A percentile compares a stretch with the other conserved stretches of the same genome.
These are phyloP conservation scores for Arion vulgaris DNA, from an alignment of 1,140 invertebrate genomes.

Conservation along the genomic window DNA sequence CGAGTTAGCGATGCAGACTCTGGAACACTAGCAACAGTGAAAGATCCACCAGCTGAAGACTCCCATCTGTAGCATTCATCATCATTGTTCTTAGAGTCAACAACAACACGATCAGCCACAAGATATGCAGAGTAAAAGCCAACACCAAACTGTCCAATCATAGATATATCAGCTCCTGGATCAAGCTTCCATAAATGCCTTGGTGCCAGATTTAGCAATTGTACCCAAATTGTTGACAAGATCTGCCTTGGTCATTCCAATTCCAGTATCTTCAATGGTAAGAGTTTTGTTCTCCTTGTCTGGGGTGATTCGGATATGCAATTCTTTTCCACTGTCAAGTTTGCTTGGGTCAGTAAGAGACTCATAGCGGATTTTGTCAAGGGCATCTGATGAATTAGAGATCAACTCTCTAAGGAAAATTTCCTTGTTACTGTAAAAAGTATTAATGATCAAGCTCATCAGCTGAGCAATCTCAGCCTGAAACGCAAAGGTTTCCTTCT, in stretches of 20 bases:
- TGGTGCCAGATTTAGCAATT: slow-evolving; percentile 96
- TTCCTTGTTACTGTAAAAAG: slow-evolving; percentile 99
- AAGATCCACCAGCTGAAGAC: slow-evolving; percentile 92
- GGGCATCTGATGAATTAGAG: slow-evolving; percentile 88
- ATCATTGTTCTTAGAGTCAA: slow-evolving; percentile 95
- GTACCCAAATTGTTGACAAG: slow-evolving; percentile 96
- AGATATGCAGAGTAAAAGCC: slow-evolving; percentile 99
- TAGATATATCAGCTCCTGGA: slow-evolving; percentile 94
- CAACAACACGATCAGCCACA: slow-evolving; percentile 93
- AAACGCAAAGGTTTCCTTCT: slow-evolving; percentile 82
- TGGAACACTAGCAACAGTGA: slow-evolving; percentile 90
- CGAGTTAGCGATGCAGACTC: slow-evolving; percentile 88
- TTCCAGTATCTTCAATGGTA: slow-evolving; percentile 93
- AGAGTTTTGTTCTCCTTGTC: slow-evolving; percentile 91
- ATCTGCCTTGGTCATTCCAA: slow-evolving; percentile 97
- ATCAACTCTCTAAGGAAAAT: slow-evolving; percentile 98
- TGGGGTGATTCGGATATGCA: slow-evolving; percentile 92
- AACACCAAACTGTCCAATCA: slow-evolving; percentile 98
- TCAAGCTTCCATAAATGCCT: slow-evolving; percentile 97
- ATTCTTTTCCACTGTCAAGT: slow-evolving; percentile 88
- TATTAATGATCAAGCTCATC: slow-evolving; percentile 99
- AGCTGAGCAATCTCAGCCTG: slow-evolving; percentile 95
- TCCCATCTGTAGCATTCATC: slow-evolving; percentile 96
- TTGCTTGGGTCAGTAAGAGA: slow-evolving; percentile 89
- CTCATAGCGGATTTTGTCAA: slow-evolving; percentile 85